A percentile compares a stretch with the other conserved stretches of the same genome.
phyloP scores from a whole-genome alignment of 2,113 vertebrate genomes.

The Ramphastos sulfuratus region DNA sequence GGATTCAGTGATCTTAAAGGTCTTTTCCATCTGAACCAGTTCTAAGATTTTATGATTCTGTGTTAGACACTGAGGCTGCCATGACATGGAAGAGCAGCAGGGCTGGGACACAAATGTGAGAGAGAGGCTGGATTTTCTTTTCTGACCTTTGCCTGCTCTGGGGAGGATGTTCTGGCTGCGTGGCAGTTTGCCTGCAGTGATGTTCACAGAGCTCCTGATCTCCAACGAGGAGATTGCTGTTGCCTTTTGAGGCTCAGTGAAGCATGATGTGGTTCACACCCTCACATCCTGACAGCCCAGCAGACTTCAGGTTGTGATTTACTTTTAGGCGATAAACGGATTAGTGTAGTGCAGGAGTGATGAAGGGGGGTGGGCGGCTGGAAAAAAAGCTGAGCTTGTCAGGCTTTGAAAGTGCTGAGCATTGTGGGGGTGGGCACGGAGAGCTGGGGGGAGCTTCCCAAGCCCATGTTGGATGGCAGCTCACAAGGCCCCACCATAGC shows the following conservation, averaged over 20 bases:
- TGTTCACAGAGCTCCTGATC: neutral
- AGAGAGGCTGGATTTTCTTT: neutral
- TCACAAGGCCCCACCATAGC: accelerated
- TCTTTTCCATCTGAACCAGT: too few relatives aligned
- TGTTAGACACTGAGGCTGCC: accelerated
- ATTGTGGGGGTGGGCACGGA: neutral
- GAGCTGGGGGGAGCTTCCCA: neutral
- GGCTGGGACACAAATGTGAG: neutral
- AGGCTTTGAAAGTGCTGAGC: neutral
- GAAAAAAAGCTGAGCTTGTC: neutral
- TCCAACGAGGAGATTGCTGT: neutral
- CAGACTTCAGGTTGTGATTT: neutral
- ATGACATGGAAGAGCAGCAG: neutral
- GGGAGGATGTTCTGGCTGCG: neutral
- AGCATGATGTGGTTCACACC: neutral
- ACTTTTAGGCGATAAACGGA: neutral
- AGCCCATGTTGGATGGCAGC: neutral
- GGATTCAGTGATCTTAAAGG: too few relatives aligned
- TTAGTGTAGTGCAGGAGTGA: neutral
- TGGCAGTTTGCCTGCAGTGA: neutral
- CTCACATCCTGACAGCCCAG: neutral
- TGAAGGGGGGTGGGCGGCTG: neutral
- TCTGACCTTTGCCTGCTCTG: neutral
- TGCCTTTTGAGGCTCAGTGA: neutral
- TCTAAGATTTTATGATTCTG: too few relatives aligned